Base-by-base conservation (phyloP, 1,140 invertebrate species). In the Psilanteris sp. region DNA sequence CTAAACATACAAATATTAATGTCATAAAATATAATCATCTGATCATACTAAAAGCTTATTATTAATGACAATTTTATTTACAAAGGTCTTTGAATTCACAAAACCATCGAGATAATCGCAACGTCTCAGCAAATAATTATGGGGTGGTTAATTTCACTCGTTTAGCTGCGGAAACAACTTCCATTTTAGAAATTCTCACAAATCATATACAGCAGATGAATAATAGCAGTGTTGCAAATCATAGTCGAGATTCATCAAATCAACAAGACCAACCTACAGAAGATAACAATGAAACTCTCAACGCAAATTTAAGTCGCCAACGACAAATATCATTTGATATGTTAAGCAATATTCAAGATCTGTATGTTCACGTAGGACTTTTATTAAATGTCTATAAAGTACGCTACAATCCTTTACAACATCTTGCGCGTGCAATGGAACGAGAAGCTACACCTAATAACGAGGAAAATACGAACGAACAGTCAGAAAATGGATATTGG, bases 401-500 rank as follows among this genome's bases (percentile, higher is more conserved):
- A 7, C 57, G 73, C 39, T 39, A 67, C n/a, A 31, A n/a, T 10
- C 13, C 24, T 5, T n/a, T 15, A 4, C 54, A 15, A 9, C 64
- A 62, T 7, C 22, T 46, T 1, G 43, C 32, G 1, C 26, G 26
- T 2, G 9, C 36, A 0, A 8, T 7, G 61, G 24, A 77, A 67
- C 9, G 29, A 20, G 9, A 39, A 8, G 4, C 50, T 6, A 15
- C 54, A 13, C 8, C 43, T 2, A 62, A 2, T 5, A 46, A 39
- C 4, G 68, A 77, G 1, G 81, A 82, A 5, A 77, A 52, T 6
- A 11, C 32, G 0, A 39, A 72, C 0, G 85, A 86, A 37, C 83
- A 83, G 29, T 87, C 84, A 3, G 86, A 86, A 18, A 85, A 81
- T 37, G 86, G 86, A 7, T 86, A 87, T 36, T 88, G 86, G 86